A percentile compares a stretch with the other conserved stretches of the same genome.
phyloP scores from a whole-genome alignment of 2,797 vertebrate genomes.

The Sebastes diploproa region DNA sequence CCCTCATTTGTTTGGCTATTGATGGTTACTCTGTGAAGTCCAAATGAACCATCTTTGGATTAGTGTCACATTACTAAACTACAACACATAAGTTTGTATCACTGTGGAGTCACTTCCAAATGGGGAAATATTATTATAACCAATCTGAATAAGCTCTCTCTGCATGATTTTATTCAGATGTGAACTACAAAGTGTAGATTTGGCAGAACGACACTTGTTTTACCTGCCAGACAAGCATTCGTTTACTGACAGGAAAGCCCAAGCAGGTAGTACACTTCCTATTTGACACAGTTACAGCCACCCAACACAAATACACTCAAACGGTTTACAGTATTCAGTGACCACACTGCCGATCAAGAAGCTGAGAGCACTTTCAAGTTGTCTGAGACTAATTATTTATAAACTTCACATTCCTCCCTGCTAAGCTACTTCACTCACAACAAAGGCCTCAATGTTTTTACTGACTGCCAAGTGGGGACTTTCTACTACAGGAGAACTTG shows the following conservation, averaged over 20 bases:
- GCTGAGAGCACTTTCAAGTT: slow-evolving; percentile 14
- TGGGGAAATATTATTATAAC: slow-evolving; percentile 13
- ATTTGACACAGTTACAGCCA: slow-evolving; percentile 3
- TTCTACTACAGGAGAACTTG: slow-evolving; percentile 30
- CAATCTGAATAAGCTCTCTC: neutral
- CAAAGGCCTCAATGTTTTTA: slow-evolving; percentile 52
- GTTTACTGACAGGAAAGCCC: slow-evolving; percentile 7
- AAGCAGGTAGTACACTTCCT: neutral
- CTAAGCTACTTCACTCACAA: slow-evolving; percentile 49
- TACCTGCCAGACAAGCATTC: neutral
- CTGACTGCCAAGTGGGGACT: slow-evolving; percentile 43
- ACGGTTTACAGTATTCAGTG: slow-evolving; percentile 7
- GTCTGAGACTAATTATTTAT: slow-evolving; percentile 48
- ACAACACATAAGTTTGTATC: neutral
- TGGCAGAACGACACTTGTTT: neutral
- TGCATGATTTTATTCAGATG: neutral
- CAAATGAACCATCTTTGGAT: slow-evolving; percentile 13
- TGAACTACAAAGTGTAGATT: neutral
- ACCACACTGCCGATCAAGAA: neutral
- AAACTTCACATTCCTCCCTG: slow-evolving; percentile 50
- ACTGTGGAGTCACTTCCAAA: neutral
- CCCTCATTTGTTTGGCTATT: slow-evolving; percentile 61
- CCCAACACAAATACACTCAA: slow-evolving; percentile 6
- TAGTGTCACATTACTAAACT: slow-evolving; percentile 13
- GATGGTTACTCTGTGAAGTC: slow-evolving; percentile 40